Conservation (phyloP, 1,140 invertebrate genomes). For the Sitodiplosis mosellana region DNA sequence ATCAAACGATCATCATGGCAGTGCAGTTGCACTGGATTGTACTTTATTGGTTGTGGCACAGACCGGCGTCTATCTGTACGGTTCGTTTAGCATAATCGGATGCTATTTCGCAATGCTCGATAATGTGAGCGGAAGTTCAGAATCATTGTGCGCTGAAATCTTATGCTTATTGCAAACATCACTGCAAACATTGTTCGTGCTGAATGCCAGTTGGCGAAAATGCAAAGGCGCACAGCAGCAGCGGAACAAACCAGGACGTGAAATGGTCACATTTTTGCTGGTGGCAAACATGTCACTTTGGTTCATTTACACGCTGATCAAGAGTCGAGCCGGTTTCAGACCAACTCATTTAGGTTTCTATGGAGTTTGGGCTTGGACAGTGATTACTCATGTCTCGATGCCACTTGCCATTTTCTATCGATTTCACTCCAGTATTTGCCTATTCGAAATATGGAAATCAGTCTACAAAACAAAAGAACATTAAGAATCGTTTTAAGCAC, state of each 20-base stretch:
- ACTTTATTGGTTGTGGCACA: constrained; percentile 71
- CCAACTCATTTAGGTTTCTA: constrained; percentile 62
- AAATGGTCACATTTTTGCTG: constrained; percentile 66
- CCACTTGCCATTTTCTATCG: constrained; percentile 73
- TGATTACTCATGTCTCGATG: constrained; percentile 70
- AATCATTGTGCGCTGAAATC: constrained; percentile 36
- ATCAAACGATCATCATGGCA: constrained; percentile 25
- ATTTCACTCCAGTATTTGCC: constrained; percentile 85
- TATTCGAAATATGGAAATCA: constrained; percentile 93
- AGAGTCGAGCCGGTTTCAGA: constrained; percentile 58
- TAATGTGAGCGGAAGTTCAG: constrained; percentile 28
- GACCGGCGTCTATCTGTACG: constrained; percentile 73
- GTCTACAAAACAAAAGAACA: constrained; percentile 49
- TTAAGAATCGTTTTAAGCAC: neutral
- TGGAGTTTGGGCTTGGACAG: constrained; percentile 70
- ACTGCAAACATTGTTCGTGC: constrained; percentile 60
- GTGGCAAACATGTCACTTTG: constrained; percentile 74
- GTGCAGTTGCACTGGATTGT: constrained; percentile 56
- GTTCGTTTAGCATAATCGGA: constrained; percentile 70
- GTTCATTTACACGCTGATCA: constrained; percentile 69
- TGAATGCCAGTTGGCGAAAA: constrained; percentile 61
- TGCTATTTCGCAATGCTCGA: constrained; percentile 48
- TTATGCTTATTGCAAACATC: constrained; percentile 48
- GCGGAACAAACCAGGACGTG: constrained; percentile 56
- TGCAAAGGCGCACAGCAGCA: constrained; percentile 38